Evolutionary conservation across 2,797 vertebrate species (phyloP).

Genomic region (Cephalopachus bancanus): DNA sequence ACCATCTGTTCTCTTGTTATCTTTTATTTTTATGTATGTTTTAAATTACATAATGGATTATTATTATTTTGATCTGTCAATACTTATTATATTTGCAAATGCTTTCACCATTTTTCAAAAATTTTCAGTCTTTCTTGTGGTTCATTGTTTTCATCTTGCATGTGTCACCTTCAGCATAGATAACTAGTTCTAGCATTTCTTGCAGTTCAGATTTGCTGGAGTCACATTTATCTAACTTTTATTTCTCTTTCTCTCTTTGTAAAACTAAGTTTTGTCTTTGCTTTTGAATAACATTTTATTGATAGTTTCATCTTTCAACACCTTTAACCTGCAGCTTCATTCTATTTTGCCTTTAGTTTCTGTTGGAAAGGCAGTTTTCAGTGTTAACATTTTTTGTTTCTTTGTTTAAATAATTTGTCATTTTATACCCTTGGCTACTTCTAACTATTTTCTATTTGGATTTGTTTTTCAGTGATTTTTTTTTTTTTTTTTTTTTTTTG

Average conservation of each 20-base stretch:
- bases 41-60: background rate
- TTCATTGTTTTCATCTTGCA: background rate
- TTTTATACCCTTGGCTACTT: background rate
- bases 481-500: too few species aligned
- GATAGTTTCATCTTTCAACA: background rate
- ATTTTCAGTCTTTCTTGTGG: background rate
- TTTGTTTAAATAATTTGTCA: background rate
- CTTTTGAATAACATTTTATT: background rate
- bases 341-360: background rate
- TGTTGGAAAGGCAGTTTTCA: background rate
- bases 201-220: background rate
- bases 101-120: background rate
- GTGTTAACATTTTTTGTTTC: background rate
- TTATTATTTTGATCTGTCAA: background rate
- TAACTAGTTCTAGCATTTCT: background rate
- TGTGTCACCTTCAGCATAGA: background rate
- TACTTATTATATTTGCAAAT: background rate
- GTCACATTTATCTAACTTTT: background rate
- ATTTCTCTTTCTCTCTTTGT: background rate
- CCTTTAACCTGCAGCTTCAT: background rate
- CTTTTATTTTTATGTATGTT: background rate
- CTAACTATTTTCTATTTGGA: background rate
- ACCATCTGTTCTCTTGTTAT: background rate
- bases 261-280: background rate
- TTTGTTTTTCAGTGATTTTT: background rate